Evolutionary conservation across 2,113 vertebrate species (phyloP).

Genomic region (Nyctibius bracteatus): DNA sequence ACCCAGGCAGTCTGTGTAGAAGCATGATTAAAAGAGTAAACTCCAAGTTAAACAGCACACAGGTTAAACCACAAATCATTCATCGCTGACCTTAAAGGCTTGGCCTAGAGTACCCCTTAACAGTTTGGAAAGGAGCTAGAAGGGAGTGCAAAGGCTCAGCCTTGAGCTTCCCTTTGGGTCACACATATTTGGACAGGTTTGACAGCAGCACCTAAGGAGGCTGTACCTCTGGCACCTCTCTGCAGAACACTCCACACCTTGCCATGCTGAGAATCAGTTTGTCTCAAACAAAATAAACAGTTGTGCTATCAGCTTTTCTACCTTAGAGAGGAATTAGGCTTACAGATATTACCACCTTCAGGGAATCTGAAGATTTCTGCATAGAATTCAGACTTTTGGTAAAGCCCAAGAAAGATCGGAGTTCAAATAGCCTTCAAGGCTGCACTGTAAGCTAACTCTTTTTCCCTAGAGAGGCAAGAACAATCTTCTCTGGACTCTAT

Average conservation of each 20-base stretch:
- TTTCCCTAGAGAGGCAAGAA: neutral
- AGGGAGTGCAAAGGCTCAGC: neutral
- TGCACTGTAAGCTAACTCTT: neutral
- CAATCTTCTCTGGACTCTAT: neutral
- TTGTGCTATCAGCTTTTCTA: neutral
- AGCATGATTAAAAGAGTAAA: neutral
- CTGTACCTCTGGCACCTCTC: neutral
- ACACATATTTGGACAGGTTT: neutral
- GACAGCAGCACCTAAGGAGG: neutral
- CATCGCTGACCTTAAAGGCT: neutral
- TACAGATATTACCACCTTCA: neutral
- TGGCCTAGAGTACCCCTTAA: neutral
- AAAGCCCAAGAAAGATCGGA: neutral
- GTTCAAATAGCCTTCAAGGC: neutral
- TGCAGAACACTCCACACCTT: neutral
- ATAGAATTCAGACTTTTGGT: neutral
- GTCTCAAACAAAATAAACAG: neutral
- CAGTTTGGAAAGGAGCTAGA: neutral
- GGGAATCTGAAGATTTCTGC: neutral
- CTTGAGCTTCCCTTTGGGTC: neutral
- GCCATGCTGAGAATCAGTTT: neutral
- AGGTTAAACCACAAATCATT: neutral
- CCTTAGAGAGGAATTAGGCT: neutral
- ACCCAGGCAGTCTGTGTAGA: neutral
- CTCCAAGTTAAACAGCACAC: neutral